A percentile compares a stretch with the other conserved stretches of the same genome.
Evolutionary conservation across 2,888 invertebrate genomes (phyloP).

Genomic region (Slavum lentiscoides): DNA sequence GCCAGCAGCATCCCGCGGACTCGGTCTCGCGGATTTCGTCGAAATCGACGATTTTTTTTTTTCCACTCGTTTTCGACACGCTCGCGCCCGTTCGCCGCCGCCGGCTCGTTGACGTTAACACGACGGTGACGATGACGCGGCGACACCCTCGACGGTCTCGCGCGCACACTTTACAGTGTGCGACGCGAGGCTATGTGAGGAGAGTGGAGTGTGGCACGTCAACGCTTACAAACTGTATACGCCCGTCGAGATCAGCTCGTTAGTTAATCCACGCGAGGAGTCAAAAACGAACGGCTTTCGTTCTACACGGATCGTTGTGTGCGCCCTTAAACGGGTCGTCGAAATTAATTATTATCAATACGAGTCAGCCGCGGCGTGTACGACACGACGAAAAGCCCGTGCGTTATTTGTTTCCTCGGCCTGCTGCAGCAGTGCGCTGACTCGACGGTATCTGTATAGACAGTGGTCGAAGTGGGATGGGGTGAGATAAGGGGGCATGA

Average conservation of each 20-base stretch:
- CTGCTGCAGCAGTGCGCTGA: too few relatives aligned
- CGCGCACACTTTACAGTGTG: too few relatives aligned
- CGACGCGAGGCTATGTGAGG: conserved; percentile 4
- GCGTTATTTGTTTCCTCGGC: too few relatives aligned
- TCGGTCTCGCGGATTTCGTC: too few relatives aligned
- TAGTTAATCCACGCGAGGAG: conserved; percentile 20
- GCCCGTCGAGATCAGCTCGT: conserved; percentile 34
- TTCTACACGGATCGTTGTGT: background rate
- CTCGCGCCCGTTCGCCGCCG: background rate
- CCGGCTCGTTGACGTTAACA: background rate
- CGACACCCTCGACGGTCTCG: background rate
- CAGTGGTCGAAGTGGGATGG: too few relatives aligned
- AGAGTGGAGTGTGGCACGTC: conserved; percentile 6
- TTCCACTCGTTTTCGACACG: background rate
- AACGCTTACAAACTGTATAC: conserved; percentile 15
- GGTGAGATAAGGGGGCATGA: too few relatives aligned
- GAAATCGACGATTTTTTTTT: too few relatives aligned
- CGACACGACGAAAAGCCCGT: too few relatives aligned
- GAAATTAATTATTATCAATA: conserved; percentile 13
- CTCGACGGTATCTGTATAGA: too few relatives aligned
- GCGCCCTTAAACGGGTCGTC: conserved; percentile 21
- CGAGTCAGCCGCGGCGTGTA: too few relatives aligned
- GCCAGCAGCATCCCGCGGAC: too few relatives aligned
- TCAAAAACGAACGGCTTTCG: conserved; percentile 11
- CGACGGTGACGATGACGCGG: conserved; percentile 4